Evolutionary conservation across 2,113 vertebrate species (phyloP).

Genomic region (Melanerpes aurifrons): DNA sequence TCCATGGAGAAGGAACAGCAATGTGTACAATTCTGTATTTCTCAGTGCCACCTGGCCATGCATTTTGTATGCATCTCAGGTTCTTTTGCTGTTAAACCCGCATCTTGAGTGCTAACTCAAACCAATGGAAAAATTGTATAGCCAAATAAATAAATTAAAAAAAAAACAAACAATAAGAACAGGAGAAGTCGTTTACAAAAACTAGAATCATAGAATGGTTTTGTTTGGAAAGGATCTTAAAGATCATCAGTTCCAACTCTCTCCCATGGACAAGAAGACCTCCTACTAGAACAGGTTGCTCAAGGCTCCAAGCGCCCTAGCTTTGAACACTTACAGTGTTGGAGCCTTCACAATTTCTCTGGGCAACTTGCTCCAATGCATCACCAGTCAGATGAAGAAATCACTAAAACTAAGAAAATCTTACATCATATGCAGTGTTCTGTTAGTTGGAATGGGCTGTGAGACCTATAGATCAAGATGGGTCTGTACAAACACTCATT

Average conservation of each 20-base stretch:
- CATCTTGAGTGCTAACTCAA: neutral
- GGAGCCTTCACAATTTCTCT: no score
- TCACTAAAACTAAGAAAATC: neutral
- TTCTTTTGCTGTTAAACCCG: neutral
- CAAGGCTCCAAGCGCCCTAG: no score
- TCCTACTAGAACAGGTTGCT: no score
- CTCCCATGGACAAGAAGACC: no score
- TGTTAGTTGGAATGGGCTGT: neutral
- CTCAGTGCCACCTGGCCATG: neutral
- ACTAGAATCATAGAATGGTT: no score
- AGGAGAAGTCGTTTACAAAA: neutral
- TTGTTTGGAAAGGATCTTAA: no score
- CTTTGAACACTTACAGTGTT: no score
- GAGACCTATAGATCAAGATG: neutral
- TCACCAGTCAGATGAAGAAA: neutral
- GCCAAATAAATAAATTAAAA: neutral
- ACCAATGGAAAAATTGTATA: neutral
- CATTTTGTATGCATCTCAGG: neutral
- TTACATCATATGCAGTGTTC: neutral
- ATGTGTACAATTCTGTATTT: neutral
- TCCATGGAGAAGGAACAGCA: neutral
- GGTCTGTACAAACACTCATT: neutral
- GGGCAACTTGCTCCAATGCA: no score
- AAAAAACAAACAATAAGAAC: neutral
- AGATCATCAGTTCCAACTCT: no score